phyloP scores from a whole-genome alignment of 1,140 invertebrate species.

The Bombus sylvicola region DNA sequence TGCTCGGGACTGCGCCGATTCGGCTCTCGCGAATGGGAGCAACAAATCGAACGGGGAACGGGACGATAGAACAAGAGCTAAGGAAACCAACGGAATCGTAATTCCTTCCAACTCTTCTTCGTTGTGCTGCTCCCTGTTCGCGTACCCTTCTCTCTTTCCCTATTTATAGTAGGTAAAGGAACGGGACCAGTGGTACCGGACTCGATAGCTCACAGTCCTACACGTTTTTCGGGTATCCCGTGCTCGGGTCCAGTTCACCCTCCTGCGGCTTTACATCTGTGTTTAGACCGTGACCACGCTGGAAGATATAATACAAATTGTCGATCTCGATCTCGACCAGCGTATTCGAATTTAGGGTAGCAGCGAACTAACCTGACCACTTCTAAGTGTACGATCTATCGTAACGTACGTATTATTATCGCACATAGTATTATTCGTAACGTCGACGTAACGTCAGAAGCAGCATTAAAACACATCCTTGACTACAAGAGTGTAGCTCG shows the following conservation, averaged over 20 bases:
- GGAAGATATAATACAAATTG: neutral
- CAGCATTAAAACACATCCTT: too few relatives aligned
- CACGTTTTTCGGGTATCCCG: slow-evolving; percentile 42
- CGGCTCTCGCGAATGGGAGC: neutral
- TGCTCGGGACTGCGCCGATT: slow-evolving; percentile 51
- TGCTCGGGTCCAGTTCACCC: neutral
- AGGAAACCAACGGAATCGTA: slow-evolving; percentile 42
- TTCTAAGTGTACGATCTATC: neutral
- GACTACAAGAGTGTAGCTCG: too few relatives aligned
- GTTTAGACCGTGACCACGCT: neutral
- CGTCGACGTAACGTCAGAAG: too few relatives aligned
- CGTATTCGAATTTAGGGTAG: neutral
- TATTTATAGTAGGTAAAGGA: slow-evolving; percentile 35
- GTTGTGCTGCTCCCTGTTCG: neutral
- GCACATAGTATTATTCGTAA: too few relatives aligned
- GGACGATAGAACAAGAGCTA: neutral
- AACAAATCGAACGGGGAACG: neutral
- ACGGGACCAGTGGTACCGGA: neutral
- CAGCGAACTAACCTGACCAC: neutral
- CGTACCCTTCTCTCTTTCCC: slow-evolving; percentile 9
- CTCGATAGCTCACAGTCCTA: slow-evolving; percentile 19
- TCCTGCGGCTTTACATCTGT: slow-evolving; percentile 18
- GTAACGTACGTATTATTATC: too few relatives aligned
- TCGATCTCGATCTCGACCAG: neutral
- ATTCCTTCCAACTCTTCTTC: slow-evolving; percentile 24